Evolutionary conservation across 2,113 vertebrate genomes (phyloP).

Genomic region (Physeter macrocephalus): DNA sequence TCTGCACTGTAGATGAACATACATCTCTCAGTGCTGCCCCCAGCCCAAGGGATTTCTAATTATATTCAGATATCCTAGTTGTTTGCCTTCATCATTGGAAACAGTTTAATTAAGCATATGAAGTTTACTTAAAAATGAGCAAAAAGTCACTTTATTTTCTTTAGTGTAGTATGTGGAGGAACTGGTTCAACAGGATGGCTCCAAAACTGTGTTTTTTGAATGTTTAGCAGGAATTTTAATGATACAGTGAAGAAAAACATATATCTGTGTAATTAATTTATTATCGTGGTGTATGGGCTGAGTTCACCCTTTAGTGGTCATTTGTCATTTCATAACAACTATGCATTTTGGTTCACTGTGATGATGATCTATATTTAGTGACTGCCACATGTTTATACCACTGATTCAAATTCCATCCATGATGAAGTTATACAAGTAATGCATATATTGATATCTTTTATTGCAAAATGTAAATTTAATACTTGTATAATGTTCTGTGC

Average conservation of each 20-base stretch:
- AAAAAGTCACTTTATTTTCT: constrained; percentile 68
- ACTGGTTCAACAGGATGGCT: constrained; percentile 53
- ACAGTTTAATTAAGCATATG: constrained; percentile 30
- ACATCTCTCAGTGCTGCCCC: constrained; percentile 38
- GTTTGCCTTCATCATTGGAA: constrained; percentile 59
- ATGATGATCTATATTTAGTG: constrained; percentile 80
- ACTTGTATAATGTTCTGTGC: constrained; percentile 86
- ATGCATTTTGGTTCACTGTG: constrained; percentile 85
- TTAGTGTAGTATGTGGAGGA: constrained; percentile 35
- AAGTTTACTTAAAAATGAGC: constrained; percentile 51
- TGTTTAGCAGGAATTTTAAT: constrained; percentile 55
- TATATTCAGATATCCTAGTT: constrained; percentile 48
- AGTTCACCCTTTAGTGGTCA: constrained; percentile 70
- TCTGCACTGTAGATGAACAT: background rate
- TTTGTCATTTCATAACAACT: constrained; percentile 81
- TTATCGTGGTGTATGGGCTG: constrained; percentile 71
- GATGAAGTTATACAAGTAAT: constrained; percentile 80
- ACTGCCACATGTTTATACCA: constrained; percentile 79
- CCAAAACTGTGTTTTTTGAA: constrained; percentile 43
- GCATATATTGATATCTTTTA: constrained; percentile 84
- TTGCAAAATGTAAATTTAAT: constrained; percentile 86
- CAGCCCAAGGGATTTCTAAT: constrained; percentile 11
- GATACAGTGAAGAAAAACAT: constrained; percentile 52
- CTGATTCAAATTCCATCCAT: constrained; percentile 80
- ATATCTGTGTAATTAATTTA: constrained; percentile 72